A percentile compares a stretch with the other conserved stretches of the same genome.
These are phyloP conservation scores for Syngnathoides biaculeatus DNA, from an alignment of 2,113 vertebrate genomes.

Conservation along the genomic window DNA sequence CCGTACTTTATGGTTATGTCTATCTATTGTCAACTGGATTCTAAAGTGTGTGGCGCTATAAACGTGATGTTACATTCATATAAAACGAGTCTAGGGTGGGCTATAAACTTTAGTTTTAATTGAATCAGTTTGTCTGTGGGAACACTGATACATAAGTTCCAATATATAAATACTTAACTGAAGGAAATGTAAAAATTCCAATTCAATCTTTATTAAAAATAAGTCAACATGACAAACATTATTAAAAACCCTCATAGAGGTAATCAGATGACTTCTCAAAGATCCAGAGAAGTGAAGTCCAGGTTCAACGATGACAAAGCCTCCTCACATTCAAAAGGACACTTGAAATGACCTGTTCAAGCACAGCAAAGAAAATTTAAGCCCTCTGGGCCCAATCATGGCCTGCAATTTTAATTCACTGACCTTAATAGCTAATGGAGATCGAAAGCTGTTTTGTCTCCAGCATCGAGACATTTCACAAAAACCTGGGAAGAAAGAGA, in stretches of 20 bases:
- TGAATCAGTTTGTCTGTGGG: neutral
- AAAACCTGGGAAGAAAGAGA: slow-evolving; percentile 59
- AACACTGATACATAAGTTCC: neutral
- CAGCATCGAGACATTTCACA: slow-evolving; percentile 27
- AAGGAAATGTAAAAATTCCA: neutral
- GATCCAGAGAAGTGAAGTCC: neutral
- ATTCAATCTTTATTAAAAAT: neutral
- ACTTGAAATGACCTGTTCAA: neutral
- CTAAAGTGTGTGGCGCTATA: too few relatives aligned
- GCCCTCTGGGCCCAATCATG: neutral
- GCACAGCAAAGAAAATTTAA: neutral
- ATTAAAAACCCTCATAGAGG: neutral
- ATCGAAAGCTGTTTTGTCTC: neutral
- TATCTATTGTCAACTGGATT: too few relatives aligned
- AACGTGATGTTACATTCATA: too few relatives aligned
- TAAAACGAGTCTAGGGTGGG: too few relatives aligned
- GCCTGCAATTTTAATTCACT: slow-evolving; percentile 11
- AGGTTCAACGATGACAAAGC: neutral
- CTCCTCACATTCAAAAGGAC: neutral
- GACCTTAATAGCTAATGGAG: slow-evolving; percentile 25
- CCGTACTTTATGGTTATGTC: too few relatives aligned
- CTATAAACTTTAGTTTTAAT: neutral
- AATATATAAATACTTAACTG: neutral
- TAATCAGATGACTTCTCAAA: neutral
- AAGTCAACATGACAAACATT: neutral